Evolutionary conservation across 2,888 invertebrate species (phyloP).

Genomic region (Sminthurides aquaticus): DNA sequence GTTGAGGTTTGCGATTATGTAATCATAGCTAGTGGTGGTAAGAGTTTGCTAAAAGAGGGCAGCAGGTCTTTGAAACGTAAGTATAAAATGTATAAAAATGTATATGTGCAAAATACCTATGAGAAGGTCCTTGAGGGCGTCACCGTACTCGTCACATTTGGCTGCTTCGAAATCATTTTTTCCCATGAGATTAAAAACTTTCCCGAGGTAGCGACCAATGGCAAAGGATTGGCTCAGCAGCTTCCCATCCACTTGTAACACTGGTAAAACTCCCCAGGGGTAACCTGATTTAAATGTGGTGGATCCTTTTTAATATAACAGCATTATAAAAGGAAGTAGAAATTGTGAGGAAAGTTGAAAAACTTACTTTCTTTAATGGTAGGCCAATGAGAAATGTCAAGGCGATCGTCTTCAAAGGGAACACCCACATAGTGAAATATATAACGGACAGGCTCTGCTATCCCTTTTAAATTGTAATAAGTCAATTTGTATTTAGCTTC

Average conservation of each 20-base stretch:
- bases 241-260: conserved; percentile 39
- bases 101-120: too few relatives aligned
- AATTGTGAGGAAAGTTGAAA: too few relatives aligned
- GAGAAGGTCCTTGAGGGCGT: conserved; percentile 46
- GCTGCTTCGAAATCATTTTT: conserved; percentile 23
- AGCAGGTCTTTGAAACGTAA: too few relatives aligned
- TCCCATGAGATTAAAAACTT: conserved; percentile 33
- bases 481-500: conserved; percentile 17
- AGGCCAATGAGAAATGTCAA: conserved; percentile 12
- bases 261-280: conserved; percentile 42
- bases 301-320: background rate
- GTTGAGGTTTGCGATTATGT: too few relatives aligned
- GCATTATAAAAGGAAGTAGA: background rate
- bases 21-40: too few relatives aligned
- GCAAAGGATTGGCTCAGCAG: conserved; percentile 42
- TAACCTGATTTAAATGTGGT: too few relatives aligned
- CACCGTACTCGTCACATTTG: conserved; percentile 35
- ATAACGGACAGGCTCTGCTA: conserved; percentile 19
- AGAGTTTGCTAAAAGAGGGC: too few relatives aligned
- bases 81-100: too few relatives aligned
- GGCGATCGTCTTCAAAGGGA: conserved; percentile 17
- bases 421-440: conserved; percentile 21
- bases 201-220: conserved; percentile 43
- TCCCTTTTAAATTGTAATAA: conserved; percentile 16
- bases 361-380: conserved; percentile 16